Evolutionary conservation across 2,888 invertebrate species (phyloP), one percentile per base, ranked within the genome.

Genomic region (Diaphora mendica): DNA sequence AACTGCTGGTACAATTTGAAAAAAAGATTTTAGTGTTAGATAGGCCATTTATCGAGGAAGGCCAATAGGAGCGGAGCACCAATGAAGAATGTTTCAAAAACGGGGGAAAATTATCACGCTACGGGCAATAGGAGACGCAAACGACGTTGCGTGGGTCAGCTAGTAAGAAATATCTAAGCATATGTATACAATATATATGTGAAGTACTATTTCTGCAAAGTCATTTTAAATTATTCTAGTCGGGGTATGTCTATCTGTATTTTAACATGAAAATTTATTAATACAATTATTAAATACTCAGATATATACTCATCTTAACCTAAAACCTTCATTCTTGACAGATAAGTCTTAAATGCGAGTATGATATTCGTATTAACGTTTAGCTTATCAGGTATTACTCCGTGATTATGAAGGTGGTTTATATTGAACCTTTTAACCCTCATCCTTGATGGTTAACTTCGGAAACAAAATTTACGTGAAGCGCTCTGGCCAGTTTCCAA

Each of bases 401-500:
- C 80, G 78, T 76, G 71, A 76, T 67, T 35, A 55, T 72, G 75
- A 70, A 85, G 86, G 81, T 76, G 85, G 87, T 87, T 88, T 86
- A 88, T 87, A 89, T 90, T 89, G 89, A 91, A 90, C 89, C 90
- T 91, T 88, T 88, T 85, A 88, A 86, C 89, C 87, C 85, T 88
- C 82, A 80, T 84, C 83, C 80, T 87, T 89, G 89, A 90, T 90
- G 89, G 88, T 90, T 82, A 85, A 86, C 85, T 83, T 84, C 69
- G 88, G 86, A 87, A 91, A 89, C 90, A 86, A 89, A 92, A 91
- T 91, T 90, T 92, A 91, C 90, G 90, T 86, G 86, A 80, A 84
- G 84, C 75, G 76, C 82, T 82, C 90, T 94, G 93, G 93, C 93
- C 77, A 72, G 82, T 79, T 78, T 92, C 93, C 94, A 94, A 93